Evolutionary conservation across 1,140 invertebrate genomes (phyloP), one percentile per base, ranked within the genome.

Genomic region (Acyrthosiphon pisum): DNA sequence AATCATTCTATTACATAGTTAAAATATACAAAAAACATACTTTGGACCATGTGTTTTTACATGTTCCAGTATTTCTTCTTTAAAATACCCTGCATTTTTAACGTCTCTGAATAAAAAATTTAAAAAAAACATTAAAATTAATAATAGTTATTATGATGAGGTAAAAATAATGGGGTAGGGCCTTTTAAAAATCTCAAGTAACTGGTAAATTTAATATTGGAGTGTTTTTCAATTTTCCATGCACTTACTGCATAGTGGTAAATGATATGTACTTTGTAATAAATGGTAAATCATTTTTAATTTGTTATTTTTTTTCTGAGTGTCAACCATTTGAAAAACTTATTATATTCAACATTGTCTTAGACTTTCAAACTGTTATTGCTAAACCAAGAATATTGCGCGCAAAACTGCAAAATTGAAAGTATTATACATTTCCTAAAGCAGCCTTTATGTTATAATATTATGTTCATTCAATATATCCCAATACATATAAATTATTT

Each of bases 51-150:
- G 91, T 7, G 14, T 35, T 92, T 92, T 48, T 53, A 92, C 30
- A 9, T 92, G 91, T 83, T 92, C 91, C 20, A 92, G 22, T 81
- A 92, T 92, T 83, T 92, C 91, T 26, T 83, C 68, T 48, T 83
- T 48, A 92, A 92, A 92, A 92, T 92, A 92, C 48, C 46, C 46
- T 81, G 76, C 30, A 81, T 48, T 92, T 37, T 53, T 92, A 35
- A 37, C 2, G 11, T 84, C 14, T 37, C 91, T 92, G 84, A 48
- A 92, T 9, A 23, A 89, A 22, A 37, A 56, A 56, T 30, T n/a
- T n/a, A n/a, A 37, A 22, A 88, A 35, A 48, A 87, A 48, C 7
- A 87, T 30, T 22, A 20, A 53, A 89, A 56, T 53, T n/a, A n/a
- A 68, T n/a, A 18, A 68, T 18, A 8, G 14, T 68, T n/a, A 68